Percentiles rank a stretch among this genome's conserved stretches.
These are phyloP conservation scores for Cephus pygmeus DNA, from an alignment of 2,888 invertebrate species.

Conservation along the genomic window DNA sequence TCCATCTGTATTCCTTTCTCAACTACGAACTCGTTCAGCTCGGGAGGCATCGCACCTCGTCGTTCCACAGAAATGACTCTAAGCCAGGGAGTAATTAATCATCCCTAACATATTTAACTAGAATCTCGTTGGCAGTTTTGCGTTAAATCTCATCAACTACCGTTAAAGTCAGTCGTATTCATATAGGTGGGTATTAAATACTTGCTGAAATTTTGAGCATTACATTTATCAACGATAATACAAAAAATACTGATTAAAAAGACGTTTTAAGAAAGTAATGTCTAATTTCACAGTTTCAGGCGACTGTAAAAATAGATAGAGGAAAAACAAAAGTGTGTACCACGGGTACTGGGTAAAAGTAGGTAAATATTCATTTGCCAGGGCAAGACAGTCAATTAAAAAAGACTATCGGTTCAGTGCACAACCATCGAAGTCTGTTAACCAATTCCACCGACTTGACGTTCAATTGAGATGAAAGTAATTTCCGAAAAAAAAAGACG, in stretches of 20 bases:
- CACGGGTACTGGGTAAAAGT: background rate
- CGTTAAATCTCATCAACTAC: background rate
- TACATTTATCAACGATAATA: background rate
- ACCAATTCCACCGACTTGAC: background rate
- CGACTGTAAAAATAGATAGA: background rate
- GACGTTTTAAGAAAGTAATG: background rate
- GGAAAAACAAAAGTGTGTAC: background rate
- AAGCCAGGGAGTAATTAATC: constrained; percentile 33
- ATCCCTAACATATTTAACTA: constrained; percentile 14
- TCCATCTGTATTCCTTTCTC: constrained; percentile 19
- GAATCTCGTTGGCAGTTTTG: background rate
- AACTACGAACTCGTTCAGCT: constrained; percentile 26
- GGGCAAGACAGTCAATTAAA: background rate
- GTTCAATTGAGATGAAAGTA: background rate
- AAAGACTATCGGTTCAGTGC: background rate
- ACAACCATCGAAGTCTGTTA: background rate
- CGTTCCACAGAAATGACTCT: constrained; percentile 10
- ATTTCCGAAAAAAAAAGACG: background rate
- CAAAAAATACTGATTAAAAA: background rate
- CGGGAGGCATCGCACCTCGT: background rate
- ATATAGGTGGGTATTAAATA: background rate
- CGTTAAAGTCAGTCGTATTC: background rate
- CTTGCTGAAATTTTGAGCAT: too few species aligned
- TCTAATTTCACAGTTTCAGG: background rate
- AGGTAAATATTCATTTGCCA: background rate